phyloP scores from a whole-genome alignment of 2,113 vertebrate genomes.

The Phaetusa simplex region DNA sequence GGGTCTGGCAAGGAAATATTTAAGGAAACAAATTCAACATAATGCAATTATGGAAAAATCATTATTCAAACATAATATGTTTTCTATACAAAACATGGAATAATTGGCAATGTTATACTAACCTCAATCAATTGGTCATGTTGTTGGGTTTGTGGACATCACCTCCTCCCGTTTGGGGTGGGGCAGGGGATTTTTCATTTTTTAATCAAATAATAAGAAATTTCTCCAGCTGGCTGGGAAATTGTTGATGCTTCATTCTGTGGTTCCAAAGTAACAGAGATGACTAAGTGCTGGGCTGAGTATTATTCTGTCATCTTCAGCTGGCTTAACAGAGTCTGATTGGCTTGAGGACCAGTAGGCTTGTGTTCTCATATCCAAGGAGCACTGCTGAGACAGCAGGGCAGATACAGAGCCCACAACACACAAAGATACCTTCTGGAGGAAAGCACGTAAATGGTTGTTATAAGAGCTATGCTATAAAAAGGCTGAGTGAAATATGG shows the following conservation, averaged over 20 bases:
- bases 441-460: neutral
- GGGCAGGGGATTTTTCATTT: neutral
- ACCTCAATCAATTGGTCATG: neutral
- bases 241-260: neutral
- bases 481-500: slow-evolving; percentile 39
- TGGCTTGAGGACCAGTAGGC: neutral
- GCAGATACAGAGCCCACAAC: neutral
- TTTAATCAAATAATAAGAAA: neutral
- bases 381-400: neutral
- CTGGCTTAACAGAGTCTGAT: neutral
- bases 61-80: neutral
- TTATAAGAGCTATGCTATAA: neutral
- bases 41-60: neutral
- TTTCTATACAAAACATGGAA: neutral
- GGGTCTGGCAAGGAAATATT: neutral
- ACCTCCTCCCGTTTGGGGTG: neutral
- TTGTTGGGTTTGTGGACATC: neutral
- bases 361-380: neutral
- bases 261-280: neutral
- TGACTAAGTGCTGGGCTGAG: neutral
- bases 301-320: neutral
- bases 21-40: neutral
- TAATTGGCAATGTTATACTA: neutral
- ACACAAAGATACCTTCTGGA: neutral
- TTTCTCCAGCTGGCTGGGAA: neutral